phyloP scores from a whole-genome alignment of 2,113 vertebrate genomes.

The Manacus vitellinus region DNA sequence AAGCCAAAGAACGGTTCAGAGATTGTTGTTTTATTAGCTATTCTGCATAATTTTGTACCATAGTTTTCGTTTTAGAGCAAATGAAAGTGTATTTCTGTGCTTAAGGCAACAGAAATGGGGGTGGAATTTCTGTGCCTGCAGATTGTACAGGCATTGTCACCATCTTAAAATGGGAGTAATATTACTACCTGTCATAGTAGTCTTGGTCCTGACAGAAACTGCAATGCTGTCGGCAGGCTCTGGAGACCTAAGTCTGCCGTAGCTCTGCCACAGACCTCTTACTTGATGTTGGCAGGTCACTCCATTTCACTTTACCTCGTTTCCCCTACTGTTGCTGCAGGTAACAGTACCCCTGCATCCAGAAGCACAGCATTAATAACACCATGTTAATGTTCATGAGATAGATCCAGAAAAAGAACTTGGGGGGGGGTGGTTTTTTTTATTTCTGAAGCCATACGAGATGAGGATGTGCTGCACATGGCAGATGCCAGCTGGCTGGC shows the following conservation, averaged over 20 bases:
- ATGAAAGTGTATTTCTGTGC: neutral
- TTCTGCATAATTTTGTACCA: neutral
- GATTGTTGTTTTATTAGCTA: neutral
- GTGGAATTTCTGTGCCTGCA: neutral
- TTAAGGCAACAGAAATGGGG: neutral
- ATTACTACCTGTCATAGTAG: neutral
- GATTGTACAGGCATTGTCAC: neutral
- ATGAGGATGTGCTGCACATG: accelerated
- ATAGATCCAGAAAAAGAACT: neutral
- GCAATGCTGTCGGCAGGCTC: neutral
- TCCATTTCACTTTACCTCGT: neutral
- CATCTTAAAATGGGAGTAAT: neutral
- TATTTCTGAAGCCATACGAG: neutral
- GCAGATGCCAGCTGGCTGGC: accelerated
- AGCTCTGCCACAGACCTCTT: neutral
- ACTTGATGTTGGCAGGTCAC: neutral
- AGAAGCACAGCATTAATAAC: neutral
- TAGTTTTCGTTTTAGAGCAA: neutral
- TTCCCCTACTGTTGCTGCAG: neutral
- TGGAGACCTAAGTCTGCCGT: neutral
- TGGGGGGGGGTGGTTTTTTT: neutral
- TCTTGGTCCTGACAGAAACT: neutral
- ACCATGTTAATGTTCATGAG: accelerated
- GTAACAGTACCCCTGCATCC: neutral
- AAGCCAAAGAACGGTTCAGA: neutral